These are phyloP conservation scores for Drosophila burlai DNA, from an alignment of 1,140 invertebrate species.

Conservation along the genomic window DNA sequence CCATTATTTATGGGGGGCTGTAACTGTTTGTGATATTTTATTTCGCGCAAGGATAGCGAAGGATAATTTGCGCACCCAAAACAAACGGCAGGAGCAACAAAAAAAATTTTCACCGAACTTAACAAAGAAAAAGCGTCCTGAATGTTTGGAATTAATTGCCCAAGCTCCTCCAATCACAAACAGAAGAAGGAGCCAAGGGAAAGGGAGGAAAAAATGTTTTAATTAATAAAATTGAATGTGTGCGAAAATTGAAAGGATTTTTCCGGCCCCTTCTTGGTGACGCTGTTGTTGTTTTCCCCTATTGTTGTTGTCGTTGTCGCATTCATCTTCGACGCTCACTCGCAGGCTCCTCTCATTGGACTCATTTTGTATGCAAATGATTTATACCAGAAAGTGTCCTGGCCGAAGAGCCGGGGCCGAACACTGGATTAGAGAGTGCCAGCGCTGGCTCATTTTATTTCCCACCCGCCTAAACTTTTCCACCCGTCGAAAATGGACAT, in stretches of 20 bases:
- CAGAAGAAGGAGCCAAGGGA: slow-evolving; percentile 39
- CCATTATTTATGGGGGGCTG: slow-evolving; percentile 84
- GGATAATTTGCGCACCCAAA: slow-evolving; percentile 71
- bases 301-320: slow-evolving; percentile 53
- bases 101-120: slow-evolving; percentile 50
- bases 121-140: slow-evolving; percentile 84
- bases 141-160: slow-evolving; percentile 84
- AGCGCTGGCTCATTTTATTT: slow-evolving; percentile 57
- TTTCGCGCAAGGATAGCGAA: slow-evolving; percentile 77
- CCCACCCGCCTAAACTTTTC: slow-evolving; percentile 18
- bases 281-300: slow-evolving; percentile 24
- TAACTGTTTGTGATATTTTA: slow-evolving; percentile 85
- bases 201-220: slow-evolving; percentile 74
- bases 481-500: slow-evolving; percentile 55
- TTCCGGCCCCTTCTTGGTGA: slow-evolving; percentile 53
- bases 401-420: slow-evolving; percentile 59
- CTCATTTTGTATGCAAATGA: slow-evolving; percentile 85
- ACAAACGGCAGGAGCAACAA: slow-evolving; percentile 22
- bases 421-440: slow-evolving; percentile 80
- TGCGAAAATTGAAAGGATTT: slow-evolving; percentile 85
- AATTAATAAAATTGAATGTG: slow-evolving; percentile 85
- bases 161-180: slow-evolving; percentile 71
- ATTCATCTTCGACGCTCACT: slow-evolving; percentile 79
- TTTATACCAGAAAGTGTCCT: slow-evolving; percentile 80
- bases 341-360: slow-evolving; percentile 59